Conservation (phyloP, 2,797 vertebrate species). For the Coendou prehensilis region DNA sequence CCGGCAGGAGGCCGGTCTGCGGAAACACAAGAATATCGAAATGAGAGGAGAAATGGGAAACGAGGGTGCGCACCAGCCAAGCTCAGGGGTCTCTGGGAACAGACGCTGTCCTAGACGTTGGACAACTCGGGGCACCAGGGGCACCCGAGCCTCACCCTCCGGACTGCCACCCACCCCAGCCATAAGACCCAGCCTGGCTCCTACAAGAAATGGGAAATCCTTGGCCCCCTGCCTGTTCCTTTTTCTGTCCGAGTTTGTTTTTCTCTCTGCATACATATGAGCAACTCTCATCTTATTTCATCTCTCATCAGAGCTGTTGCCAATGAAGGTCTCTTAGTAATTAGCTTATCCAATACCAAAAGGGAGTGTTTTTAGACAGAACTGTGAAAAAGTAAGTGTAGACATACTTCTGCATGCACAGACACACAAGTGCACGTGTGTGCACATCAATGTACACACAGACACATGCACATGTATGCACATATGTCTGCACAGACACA, state of each 20-base stretch:
- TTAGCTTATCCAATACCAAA: background rate
- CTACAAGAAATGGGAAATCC: background rate
- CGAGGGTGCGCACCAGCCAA: background rate
- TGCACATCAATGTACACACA: no score
- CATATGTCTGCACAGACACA: background rate
- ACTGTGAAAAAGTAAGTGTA: background rate
- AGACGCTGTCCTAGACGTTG: background rate
- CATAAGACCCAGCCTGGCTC: background rate
- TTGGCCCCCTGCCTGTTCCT: background rate
- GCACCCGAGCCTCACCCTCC: background rate
- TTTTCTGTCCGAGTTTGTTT: background rate
- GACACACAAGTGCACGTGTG: background rate
- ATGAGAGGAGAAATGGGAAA: background rate
- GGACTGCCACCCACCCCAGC: no score
- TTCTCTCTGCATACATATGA: no score
- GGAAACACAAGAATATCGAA: background rate
- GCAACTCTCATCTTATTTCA: background rate
- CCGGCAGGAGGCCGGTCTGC: conserved; percentile 86
- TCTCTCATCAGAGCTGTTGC: background rate
- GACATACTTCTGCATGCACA: background rate
- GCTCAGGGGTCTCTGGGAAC: background rate
- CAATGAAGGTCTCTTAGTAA: background rate
- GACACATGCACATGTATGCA: no score
- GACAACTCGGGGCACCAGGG: fast-evolving
- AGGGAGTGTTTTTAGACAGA: background rate